Evolutionary conservation across 2,888 invertebrate species (phyloP), one percentile per base, ranked within the genome.

Genomic region (Cylindroiulus punctatus): DNA sequence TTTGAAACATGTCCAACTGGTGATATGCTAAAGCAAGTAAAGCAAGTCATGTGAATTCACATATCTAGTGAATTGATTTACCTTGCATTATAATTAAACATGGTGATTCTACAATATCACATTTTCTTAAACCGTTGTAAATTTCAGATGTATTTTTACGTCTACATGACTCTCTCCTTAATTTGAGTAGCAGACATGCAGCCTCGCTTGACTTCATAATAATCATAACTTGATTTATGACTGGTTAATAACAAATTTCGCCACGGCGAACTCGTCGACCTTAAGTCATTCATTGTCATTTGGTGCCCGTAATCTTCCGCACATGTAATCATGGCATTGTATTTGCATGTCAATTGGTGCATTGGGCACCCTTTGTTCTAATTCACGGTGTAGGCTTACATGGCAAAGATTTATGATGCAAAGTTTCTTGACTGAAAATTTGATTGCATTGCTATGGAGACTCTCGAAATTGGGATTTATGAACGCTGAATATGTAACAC

Each of bases 231-330:
- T 19, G 57, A 57, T 57, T 57, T n/a, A 57, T 57, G 57, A 57
- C 3, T 57, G 57, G 57, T 57, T 57, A 57, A 57, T 57, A 57
- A 57, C 57, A 22, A 22, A 52, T 52, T 52, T 52, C 19, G 52
- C 52, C 44, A 14, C 4, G 19, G 57, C 22, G 57, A 22, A 57
- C 57, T 57, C 19, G 22, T 57, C 57, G 57, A 57, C 57, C 57
- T n/a, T 57, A 57, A 57, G 57, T 57, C 57, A 57, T 57, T 57
- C 57, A 57, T 57, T 57, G 57, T 57, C 57, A 57, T 57, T 57
- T 57, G 22, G n/a, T 47, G 22, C n/a, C 22, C 57, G 19, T 57
- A 17, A 57, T 19, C 57, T 57, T n/a, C 57, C 22, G 57, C 57
- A n/a, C 22, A 22, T 57, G n/a, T 57, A 57, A 57, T 81, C 40